Evolutionary conservation across 2,113 vertebrate species (phyloP), one percentile per base, ranked within the genome.

Genomic region (Suricata suricatta): DNA sequence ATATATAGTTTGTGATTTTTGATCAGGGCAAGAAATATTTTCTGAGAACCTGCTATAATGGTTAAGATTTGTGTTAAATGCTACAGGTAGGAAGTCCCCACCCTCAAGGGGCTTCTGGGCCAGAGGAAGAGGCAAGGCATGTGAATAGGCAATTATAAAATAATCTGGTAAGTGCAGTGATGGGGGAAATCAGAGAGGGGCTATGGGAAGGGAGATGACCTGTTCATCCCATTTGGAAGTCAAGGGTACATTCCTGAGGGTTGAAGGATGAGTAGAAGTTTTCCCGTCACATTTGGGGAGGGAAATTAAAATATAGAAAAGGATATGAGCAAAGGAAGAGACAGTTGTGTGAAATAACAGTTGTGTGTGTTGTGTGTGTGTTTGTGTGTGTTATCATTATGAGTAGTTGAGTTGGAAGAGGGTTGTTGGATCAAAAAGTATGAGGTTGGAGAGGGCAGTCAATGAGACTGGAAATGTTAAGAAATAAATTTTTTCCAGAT

Each of bases 401-500:
- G 60, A 93, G 31, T 72, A n/a, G 33, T 33, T 60, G 23, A 31
- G 2, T 13, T 79, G 17, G 41, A 17, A 63, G 19, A 57, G 14
- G 77, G 14, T 29, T 94, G 17, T 71, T 93, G 88, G 80, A 92
- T 92, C 50, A 64, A 69, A 89, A 93, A 79, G 38, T 60, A 9
- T 10, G 41, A 90, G 47, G 41, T 87, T 92, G 35, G 57, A 83
- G 50, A 82, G 27, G 64, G 54, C 44, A 79, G 79, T 90, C 96
- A 93, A 93, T 95, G 68, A 96, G 79, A 66, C 87, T 97, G 89
- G 95, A 97, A 97, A 95, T 47, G 35, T 92, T 94, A 95, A 89
- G 86, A 83, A 96, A 93, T 64, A 72, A 93, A 94, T 95, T 83
- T 93, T 97, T 98, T 93, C 92, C 92, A 96, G 86, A 97, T 98